Conservation (phyloP, 2,888 invertebrate species). For the Calliphora vomitoria region DNA sequence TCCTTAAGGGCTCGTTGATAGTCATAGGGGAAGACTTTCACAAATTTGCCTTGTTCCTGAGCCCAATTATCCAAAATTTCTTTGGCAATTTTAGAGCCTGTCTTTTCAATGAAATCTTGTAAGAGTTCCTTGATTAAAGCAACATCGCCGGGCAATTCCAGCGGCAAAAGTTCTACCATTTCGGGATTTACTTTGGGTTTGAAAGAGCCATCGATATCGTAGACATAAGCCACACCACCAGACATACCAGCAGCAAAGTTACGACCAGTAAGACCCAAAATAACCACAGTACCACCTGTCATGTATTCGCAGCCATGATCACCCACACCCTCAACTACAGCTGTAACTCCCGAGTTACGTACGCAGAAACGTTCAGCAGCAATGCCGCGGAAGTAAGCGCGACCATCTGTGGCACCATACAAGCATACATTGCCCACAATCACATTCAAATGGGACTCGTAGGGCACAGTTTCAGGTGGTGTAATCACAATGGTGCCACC, state of each 20-base stretch:
- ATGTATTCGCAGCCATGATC: constrained; percentile 99
- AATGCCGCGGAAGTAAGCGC: constrained; percentile 97
- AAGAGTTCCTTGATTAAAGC: constrained; percentile 90
- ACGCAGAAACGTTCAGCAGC: constrained; percentile 99
- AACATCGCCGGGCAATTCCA: constrained; percentile 92
- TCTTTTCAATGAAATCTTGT: constrained; percentile 93
- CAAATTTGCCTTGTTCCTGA: constrained; percentile 90
- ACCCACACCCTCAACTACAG: constrained; percentile 98
- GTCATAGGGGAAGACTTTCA: constrained; percentile 99
- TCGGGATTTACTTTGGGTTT: constrained; percentile 96
- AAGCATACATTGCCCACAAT: constrained; percentile 99
- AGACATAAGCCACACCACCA: constrained; percentile 96
- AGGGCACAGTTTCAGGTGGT: constrained; percentile 94
- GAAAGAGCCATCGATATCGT: constrained; percentile 94
- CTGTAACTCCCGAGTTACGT: constrained; percentile 97
- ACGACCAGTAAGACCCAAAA: constrained; percentile 97
- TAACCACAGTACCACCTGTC: constrained; percentile 97
- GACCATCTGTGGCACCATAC: constrained; percentile 98
- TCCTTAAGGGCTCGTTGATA: constrained; percentile 95
- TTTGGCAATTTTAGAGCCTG: constrained; percentile 94
- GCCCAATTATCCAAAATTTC: constrained; percentile 93
- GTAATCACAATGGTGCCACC: constrained; percentile 97
- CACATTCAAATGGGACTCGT: constrained; percentile 96
- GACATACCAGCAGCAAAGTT: constrained; percentile 99
- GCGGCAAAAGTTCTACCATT: constrained; percentile 95